phyloP scores from a whole-genome alignment of 2,888 invertebrate species.

The Ischnura elegans region DNA sequence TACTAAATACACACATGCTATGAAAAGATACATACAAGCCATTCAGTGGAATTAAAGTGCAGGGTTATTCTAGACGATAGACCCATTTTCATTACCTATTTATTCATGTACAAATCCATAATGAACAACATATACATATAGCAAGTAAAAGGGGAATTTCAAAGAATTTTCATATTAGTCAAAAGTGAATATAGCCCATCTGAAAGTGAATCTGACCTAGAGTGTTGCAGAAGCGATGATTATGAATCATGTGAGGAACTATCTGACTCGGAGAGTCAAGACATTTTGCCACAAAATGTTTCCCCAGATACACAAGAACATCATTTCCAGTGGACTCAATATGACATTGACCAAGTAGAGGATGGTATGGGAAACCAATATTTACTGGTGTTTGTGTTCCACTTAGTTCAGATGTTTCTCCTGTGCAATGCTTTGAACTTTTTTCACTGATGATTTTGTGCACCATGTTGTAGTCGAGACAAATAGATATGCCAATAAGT shows the following conservation, averaged over 20 bases:
- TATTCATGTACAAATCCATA: too few relatives aligned
- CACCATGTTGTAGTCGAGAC: background rate
- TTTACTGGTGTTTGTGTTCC: background rate
- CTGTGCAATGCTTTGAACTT: background rate
- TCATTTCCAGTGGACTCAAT: too few relatives aligned
- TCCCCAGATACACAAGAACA: background rate
- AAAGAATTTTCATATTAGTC: too few relatives aligned
- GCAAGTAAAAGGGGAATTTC: too few relatives aligned
- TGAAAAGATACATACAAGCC: too few relatives aligned
- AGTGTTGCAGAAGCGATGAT: background rate
- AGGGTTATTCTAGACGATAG: too few relatives aligned
- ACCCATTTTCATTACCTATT: too few relatives aligned
- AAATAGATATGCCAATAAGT: conserved; percentile 1
- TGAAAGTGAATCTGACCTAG: background rate
- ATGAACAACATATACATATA: too few relatives aligned
- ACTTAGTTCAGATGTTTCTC: background rate
- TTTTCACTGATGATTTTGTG: background rate
- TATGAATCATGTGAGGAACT: background rate
- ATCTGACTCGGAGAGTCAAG: background rate
- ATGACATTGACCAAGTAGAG: background rate
- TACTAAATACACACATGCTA: too few relatives aligned
- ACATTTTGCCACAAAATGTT: background rate
- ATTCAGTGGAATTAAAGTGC: too few relatives aligned
- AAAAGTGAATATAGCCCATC: background rate
- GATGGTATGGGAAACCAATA: background rate